phyloP scores from a whole-genome alignment of 2,797 vertebrate genomes.

The Falco naumanni region DNA sequence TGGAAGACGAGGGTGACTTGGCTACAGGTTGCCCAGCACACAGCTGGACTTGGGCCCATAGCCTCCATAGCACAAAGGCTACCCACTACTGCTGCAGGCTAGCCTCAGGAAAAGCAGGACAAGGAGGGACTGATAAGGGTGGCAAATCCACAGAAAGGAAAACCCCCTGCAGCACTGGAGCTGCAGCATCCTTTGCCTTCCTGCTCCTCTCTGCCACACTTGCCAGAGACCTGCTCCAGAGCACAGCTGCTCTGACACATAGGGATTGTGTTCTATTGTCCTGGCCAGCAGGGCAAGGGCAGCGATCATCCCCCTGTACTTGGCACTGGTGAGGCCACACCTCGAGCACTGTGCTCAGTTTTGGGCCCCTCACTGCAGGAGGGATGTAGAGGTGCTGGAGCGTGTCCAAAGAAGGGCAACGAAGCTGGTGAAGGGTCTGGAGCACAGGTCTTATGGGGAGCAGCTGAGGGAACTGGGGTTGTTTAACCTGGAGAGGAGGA shows the following conservation, averaged over 20 bases:
- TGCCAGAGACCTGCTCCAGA: background rate
- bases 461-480: no score
- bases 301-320: no score
- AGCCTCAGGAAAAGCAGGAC: background rate
- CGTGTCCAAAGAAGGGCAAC: no score
- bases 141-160: background rate
- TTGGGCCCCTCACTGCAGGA: no score
- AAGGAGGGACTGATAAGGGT: background rate
- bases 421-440: no score
- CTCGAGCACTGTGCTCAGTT: no score
- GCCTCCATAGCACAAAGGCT: background rate
- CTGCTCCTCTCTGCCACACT: background rate
- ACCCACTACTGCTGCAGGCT: background rate
- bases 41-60: background rate
- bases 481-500: no score
- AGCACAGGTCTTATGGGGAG: no score
- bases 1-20: background rate
- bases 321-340: no score
- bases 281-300: no score
- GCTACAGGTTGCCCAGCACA: background rate
- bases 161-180: fast-evolving
- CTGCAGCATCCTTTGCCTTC: background rate
- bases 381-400: no score
- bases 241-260: background rate
- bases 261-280: background rate